phyloP scores from a whole-genome alignment of 2,888 invertebrate genomes.

The Mythimna ferrago region DNA sequence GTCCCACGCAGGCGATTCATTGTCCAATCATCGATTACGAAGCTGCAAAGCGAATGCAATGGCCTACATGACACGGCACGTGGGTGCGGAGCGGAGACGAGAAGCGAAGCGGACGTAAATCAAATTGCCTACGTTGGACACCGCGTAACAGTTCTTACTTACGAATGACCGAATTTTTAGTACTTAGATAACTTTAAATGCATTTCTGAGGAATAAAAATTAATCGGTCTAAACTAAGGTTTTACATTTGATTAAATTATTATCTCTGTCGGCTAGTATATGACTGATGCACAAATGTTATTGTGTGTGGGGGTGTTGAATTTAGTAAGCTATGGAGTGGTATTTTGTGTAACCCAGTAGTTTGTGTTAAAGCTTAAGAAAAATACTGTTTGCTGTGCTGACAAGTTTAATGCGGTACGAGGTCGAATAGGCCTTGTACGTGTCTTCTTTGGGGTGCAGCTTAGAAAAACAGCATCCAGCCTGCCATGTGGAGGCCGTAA shows the following conservation, averaged over 20 bases:
- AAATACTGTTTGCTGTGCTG: not conserved
- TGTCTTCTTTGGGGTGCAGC: too few relatives aligned
- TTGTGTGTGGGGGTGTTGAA: not conserved
- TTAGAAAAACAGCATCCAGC: too few relatives aligned
- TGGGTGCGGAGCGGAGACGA: too few relatives aligned
- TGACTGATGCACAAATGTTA: slow-evolving; percentile 32
- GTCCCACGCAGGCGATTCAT: too few relatives aligned
- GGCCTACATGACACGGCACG: too few relatives aligned
- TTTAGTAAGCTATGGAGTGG: not conserved
- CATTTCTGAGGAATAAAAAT: not conserved
- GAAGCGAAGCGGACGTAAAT: too few relatives aligned
- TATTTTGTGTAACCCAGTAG: not conserved
- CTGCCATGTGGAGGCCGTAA: too few relatives aligned
- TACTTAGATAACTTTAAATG: not conserved
- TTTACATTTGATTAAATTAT: not conserved
- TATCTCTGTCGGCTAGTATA: not conserved
- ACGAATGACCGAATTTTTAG: not conserved
- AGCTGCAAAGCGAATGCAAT: too few relatives aligned
- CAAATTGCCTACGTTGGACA: too few relatives aligned
- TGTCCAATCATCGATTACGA: too few relatives aligned
- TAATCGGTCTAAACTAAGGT: not conserved
- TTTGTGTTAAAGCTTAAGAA: not conserved
- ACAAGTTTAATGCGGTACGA: not conserved
- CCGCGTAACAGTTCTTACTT: not conserved
- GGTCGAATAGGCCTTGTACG: too few relatives aligned